These are phyloP conservation scores for Amphiura filiformis DNA, from an alignment of 35 echinoderm and acorn worm genomes.

Conservation along the genomic window DNA sequence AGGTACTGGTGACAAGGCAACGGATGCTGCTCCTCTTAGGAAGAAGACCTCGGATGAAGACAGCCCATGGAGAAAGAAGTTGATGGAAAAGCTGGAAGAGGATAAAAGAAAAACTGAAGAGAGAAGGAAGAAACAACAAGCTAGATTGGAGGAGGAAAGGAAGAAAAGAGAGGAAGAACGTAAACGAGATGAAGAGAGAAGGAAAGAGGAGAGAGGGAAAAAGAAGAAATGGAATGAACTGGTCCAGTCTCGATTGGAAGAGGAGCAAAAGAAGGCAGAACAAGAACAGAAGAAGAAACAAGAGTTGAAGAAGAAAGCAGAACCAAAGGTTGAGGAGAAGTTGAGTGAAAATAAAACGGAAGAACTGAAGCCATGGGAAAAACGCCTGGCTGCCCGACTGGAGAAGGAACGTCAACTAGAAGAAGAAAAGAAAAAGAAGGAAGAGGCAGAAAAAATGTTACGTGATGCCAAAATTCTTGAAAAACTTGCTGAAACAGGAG, in stretches of 20 bases:
- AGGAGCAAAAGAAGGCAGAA: conserved; percentile 25
- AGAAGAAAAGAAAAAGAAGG: neutral
- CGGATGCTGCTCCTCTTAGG: neutral
- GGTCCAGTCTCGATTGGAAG: neutral
- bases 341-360: neutral
- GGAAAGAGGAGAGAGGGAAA: conserved; percentile 22
- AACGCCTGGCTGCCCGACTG: neutral
- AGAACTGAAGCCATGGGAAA: neutral
- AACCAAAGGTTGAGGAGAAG: neutral
- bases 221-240: neutral
- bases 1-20: neutral
- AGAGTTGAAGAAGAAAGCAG: neutral
- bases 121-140: conserved; percentile 10
- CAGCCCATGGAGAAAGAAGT: neutral
- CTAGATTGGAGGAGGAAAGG: neutral
- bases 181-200: neutral
- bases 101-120: neutral
- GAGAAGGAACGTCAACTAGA: neutral
- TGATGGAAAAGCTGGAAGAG: conserved; percentile 2
- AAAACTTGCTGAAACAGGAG: neutral
- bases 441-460: neutral
- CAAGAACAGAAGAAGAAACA: conserved; percentile 11
- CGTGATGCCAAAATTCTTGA: neutral
- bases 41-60: neutral
- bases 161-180: too few species aligned